A percentile compares a stretch with the other conserved stretches of the same genome.
phyloP scores from a whole-genome alignment of 1,140 invertebrate species.

The Caerostris darwini region DNA sequence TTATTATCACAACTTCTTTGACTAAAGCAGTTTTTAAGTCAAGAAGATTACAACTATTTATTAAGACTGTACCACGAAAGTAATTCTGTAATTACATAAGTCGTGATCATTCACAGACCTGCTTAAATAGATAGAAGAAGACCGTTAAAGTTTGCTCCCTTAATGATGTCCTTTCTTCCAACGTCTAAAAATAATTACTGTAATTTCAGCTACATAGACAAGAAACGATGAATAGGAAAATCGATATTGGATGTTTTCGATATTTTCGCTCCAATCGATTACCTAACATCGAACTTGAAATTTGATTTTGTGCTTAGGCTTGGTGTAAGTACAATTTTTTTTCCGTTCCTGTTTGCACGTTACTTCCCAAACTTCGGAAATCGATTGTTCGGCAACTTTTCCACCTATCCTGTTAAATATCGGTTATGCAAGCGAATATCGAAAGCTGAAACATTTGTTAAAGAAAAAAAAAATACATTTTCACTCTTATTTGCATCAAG shows the following conservation, averaged over 20 bases:
- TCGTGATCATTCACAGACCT: background rate
- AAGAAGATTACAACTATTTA: background rate
- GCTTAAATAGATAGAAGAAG: background rate
- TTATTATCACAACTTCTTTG: too few relatives aligned
- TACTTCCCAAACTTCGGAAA: background rate
- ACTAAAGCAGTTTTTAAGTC: background rate
- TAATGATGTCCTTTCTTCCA: constrained; percentile 3
- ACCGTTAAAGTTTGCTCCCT: background rate
- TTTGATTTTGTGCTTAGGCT: background rate
- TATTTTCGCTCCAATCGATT: background rate
- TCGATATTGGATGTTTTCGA: constrained; percentile 11
- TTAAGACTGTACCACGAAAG: background rate
- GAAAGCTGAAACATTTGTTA: background rate
- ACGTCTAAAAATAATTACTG: background rate
- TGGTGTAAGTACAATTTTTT: background rate
- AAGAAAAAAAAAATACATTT: background rate
- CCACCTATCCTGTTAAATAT: constrained; percentile 28
- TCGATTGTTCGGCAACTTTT: constrained; percentile 5
- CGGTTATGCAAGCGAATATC: constrained; percentile 39
- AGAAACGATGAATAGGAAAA: background rate
- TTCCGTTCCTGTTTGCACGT: background rate
- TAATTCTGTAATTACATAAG: background rate
- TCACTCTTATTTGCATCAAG: background rate
- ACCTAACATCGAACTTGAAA: background rate
- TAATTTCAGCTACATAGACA: background rate